A percentile compares a stretch with the other conserved stretches of the same genome.
Evolutionary conservation across 1,140 invertebrate species (phyloP).

Genomic region (Plodia interpunctella): DNA sequence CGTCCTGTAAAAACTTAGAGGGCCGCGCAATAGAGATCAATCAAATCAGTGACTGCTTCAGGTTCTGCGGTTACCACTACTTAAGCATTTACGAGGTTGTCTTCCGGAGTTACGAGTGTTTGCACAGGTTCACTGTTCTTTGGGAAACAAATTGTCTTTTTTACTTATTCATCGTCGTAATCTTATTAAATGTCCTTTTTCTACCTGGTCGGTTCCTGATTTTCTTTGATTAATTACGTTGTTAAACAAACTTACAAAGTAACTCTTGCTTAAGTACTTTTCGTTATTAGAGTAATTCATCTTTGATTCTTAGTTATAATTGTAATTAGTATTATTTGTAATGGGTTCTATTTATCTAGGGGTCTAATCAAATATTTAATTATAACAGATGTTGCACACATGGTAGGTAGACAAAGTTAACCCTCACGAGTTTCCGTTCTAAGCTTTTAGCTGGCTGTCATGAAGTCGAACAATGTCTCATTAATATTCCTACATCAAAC

Average conservation of each 20-base stretch:
- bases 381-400: too few relatives aligned
- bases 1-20: conserved; percentile 56
- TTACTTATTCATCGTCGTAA: conserved; percentile 32
- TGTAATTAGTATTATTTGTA: too few relatives aligned
- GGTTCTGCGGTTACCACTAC: conserved; percentile 44
- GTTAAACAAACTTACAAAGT: too few relatives aligned
- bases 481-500: conserved; percentile 4
- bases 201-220: background rate
- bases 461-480: conserved; percentile 12
- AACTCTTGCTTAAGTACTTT: too few relatives aligned
- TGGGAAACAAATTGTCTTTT: conserved; percentile 32
- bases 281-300: too few relatives aligned
- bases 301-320: too few relatives aligned
- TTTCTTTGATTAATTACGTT: background rate
- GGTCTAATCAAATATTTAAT: too few relatives aligned
- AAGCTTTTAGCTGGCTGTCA: conserved; percentile 6
- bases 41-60: conserved; percentile 58
- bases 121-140: conserved; percentile 41
- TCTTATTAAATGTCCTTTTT: conserved; percentile 26
- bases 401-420: too few relatives aligned
- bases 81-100: conserved; percentile 59
- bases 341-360: too few relatives aligned
- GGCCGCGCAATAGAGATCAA: conserved; percentile 55
- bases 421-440: too few relatives aligned
- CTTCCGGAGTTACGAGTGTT: conserved; percentile 49